Evolutionary conservation across 2,113 vertebrate species (phyloP).

Genomic region (Mus musculus): DNA sequence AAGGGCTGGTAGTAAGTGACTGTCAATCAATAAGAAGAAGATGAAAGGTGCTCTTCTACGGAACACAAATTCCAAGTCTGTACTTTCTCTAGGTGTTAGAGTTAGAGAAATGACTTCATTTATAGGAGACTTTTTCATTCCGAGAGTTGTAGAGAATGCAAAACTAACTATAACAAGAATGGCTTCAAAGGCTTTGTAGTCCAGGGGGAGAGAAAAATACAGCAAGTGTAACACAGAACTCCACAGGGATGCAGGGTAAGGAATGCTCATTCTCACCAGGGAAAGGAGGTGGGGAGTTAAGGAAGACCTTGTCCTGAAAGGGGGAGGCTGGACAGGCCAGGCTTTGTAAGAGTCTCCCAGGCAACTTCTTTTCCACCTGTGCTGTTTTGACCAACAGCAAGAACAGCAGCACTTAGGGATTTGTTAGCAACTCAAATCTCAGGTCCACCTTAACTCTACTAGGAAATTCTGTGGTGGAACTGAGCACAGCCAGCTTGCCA

Average conservation of each 20-base stretch:
- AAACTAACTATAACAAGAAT: background rate
- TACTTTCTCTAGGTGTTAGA: background rate
- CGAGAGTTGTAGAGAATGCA: background rate
- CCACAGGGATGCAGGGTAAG: background rate
- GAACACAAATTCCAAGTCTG: background rate
- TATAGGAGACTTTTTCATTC: background rate
- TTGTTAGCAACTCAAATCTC: constrained; percentile 34
- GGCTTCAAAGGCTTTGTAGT: background rate
- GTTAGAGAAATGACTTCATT: constrained; percentile 1
- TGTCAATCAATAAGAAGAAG: background rate
- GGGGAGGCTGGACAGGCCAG: background rate
- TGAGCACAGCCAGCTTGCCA: background rate
- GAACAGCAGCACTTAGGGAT: background rate
- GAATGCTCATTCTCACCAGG: background rate
- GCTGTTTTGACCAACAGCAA: background rate
- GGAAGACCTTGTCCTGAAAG: background rate
- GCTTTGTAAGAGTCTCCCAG: background rate
- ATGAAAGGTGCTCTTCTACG: constrained; percentile 5
- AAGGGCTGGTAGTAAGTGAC: background rate
- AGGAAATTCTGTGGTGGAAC: background rate
- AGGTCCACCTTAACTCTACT: background rate
- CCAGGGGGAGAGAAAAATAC: background rate
- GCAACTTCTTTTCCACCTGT: background rate
- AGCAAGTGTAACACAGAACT: constrained; percentile 17
- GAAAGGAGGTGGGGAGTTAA: background rate